Conservation (phyloP, 2,888 invertebrate genomes). For the Phyllotreta striolata region DNA sequence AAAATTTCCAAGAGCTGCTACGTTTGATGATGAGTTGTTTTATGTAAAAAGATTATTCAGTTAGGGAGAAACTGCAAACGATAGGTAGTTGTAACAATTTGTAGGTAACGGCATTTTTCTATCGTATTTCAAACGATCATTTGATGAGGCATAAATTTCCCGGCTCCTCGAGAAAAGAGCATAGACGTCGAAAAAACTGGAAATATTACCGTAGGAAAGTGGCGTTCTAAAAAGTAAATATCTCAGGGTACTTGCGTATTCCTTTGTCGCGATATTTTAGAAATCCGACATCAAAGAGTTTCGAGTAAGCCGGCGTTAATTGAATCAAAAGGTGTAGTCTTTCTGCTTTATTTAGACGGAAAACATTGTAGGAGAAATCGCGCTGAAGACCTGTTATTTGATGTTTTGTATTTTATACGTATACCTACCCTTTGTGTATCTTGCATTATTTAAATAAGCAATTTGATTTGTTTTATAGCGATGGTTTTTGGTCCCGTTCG, state of each 20-base stretch:
- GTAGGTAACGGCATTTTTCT: no score
- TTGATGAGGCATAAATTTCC: no score
- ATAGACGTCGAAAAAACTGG: neutral
- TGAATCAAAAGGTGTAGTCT: conserved; percentile 25
- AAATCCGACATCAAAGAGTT: conserved; percentile 27
- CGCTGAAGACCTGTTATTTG: conserved; percentile 6
- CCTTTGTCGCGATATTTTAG: conserved; percentile 27
- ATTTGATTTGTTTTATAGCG: no score
- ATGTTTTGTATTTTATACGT: conserved; percentile 8
- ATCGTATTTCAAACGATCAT: no score
- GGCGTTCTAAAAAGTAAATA: conserved; percentile 20
- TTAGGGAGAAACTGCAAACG: no score
- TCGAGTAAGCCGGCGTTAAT: conserved; percentile 22
- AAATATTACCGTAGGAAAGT: conserved; percentile 18
- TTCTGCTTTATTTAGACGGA: conserved; percentile 22
- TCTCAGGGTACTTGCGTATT: conserved; percentile 17
- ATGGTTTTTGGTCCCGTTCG: no score
- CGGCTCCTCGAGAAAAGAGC: neutral
- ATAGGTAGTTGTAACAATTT: no score
- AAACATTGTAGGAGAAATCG: neutral
- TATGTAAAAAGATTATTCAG: no score
- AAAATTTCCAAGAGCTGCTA: no score
- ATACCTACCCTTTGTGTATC: no score
- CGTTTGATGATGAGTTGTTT: no score
- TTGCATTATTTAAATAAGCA: no score